Evolutionary conservation across 2,113 vertebrate species (phyloP).

Genomic region (Gulo gulo): DNA sequence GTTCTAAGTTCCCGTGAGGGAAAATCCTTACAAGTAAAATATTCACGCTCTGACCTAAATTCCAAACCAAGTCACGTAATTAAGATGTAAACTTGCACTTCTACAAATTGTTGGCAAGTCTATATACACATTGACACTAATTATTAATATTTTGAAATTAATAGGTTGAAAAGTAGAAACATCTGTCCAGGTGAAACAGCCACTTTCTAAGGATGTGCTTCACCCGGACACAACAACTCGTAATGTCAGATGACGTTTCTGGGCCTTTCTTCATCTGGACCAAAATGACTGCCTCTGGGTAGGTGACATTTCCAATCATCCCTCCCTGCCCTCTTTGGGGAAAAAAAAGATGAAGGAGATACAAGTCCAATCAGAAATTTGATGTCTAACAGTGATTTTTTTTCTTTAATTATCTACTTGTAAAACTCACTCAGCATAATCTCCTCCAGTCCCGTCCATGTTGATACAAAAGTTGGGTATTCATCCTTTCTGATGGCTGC

Average conservation of each 20-base stretch:
- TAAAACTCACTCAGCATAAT: not conserved
- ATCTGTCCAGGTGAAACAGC: not conserved
- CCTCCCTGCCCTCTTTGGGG: not conserved
- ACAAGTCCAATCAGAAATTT: not conserved
- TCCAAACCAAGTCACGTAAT: not conserved
- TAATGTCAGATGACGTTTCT: not conserved
- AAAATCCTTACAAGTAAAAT: not conserved
- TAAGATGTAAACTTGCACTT: slow-evolving; percentile 8
- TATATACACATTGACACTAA: not conserved
- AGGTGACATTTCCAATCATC: slow-evolving; percentile 1
- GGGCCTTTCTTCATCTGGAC: not conserved
- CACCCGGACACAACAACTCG: slow-evolving; percentile 15
- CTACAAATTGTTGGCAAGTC: not conserved
- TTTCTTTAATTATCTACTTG: not conserved
- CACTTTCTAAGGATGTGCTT: not conserved
- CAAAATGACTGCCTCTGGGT: not conserved
- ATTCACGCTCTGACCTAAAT: not conserved
- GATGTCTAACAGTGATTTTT: not conserved
- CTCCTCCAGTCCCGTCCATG: too few relatives aligned
- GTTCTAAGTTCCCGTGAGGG: not conserved
- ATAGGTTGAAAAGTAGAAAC: not conserved
- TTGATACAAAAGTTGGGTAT: too few relatives aligned
- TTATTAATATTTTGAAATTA: slow-evolving; percentile 32
- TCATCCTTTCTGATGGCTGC: too few relatives aligned
- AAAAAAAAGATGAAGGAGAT: not conserved